phyloP scores from a whole-genome alignment of 2,888 invertebrate genomes.

The Hemistola chrysoprasaria region DNA sequence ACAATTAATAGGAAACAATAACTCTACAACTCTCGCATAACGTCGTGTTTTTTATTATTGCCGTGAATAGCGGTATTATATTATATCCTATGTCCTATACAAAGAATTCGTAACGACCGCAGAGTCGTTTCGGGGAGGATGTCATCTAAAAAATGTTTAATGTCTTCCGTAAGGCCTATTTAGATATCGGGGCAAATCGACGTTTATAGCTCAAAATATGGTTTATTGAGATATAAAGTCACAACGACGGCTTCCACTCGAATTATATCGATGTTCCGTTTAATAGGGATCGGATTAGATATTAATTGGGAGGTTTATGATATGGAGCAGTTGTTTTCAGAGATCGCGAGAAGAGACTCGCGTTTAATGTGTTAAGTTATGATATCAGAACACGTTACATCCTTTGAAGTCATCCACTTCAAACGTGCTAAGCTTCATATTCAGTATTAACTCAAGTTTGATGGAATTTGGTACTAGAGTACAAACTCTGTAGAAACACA shows the following conservation, averaged over 20 bases:
- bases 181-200: slow-evolving; percentile 55
- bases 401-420: slow-evolving; percentile 4
- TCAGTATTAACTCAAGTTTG: too few species aligned
- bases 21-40: slow-evolving; percentile 17
- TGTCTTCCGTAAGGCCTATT: slow-evolving; percentile 54
- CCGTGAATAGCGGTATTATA: slow-evolving; percentile 3
- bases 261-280: slow-evolving; percentile 44
- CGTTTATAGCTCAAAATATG: slow-evolving; percentile 57
- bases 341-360: slow-evolving; percentile 7
- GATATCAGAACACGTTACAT: slow-evolving; percentile 6
- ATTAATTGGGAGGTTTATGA: slow-evolving; percentile 26
- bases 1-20: slow-evolving; percentile 44
- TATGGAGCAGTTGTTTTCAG: slow-evolving; percentile 13
- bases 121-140: slow-evolving; percentile 43
- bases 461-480: too few species aligned
- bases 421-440: background rate
- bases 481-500: too few species aligned
- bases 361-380: slow-evolving; percentile 16
- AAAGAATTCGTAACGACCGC: slow-evolving; percentile 38
- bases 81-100: slow-evolving; percentile 19
- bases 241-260: slow-evolving; percentile 45
- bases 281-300: slow-evolving; percentile 39
- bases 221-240: slow-evolving; percentile 66
- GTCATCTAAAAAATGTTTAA: slow-evolving; percentile 58
- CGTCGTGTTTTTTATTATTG: slow-evolving; percentile 17